Conservation (phyloP, 1,140 invertebrate species). For the Theocolax elegans region DNA sequence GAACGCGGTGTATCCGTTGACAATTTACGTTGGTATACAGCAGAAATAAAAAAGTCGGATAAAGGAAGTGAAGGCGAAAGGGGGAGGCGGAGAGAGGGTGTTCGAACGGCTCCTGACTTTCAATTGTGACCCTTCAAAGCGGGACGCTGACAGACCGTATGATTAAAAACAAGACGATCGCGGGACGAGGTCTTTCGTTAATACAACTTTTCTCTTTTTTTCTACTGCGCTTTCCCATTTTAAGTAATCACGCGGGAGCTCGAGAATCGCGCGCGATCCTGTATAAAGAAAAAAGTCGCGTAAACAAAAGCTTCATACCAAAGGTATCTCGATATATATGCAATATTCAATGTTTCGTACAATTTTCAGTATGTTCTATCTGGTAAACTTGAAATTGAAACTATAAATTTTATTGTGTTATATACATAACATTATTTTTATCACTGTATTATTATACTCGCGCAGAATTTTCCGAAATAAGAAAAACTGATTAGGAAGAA, state of each 20-base stretch:
- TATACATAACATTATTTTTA: too few species aligned
- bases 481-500: too few species aligned
- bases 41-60: neutral
- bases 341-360: too few species aligned
- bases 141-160: neutral
- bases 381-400: too few species aligned
- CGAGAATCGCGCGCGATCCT: neutral
- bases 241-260: neutral
- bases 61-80: neutral
- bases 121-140: neutral
- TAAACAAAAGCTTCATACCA: neutral
- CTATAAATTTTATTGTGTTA: too few species aligned
- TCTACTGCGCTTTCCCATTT: neutral
- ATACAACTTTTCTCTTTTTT: neutral
- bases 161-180: constrained; percentile 18
- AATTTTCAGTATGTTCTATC: too few species aligned
- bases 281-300: neutral
- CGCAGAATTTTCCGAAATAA: too few species aligned
- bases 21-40: neutral
- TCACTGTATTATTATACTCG: too few species aligned
- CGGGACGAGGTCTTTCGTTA: neutral
- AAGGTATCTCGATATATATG: too few species aligned
- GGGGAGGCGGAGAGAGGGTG: neutral
- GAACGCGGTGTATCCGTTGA: neutral
- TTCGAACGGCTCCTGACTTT: neutral